phyloP scores from a whole-genome alignment of 2,113 vertebrate genomes.

The Girardinichthys multiradiatus region DNA sequence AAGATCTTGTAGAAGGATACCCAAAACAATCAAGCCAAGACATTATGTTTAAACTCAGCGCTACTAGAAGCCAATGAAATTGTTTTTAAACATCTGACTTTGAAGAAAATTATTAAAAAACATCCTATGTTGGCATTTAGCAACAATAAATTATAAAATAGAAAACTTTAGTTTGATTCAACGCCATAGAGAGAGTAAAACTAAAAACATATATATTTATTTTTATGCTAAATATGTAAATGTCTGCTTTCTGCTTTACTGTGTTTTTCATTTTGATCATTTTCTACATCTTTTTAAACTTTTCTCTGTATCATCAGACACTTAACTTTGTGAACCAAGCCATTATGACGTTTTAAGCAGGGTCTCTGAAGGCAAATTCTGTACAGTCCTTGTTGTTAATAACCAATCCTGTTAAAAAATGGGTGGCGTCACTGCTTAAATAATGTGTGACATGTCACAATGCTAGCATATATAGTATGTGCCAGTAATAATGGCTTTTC shows the following conservation, averaged over 20 bases:
- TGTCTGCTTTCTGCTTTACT: not conserved
- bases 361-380: not conserved
- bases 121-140: too few relatives aligned
- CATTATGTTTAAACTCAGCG: too few relatives aligned
- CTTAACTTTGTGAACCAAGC: not conserved
- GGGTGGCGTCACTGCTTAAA: not conserved
- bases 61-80: too few relatives aligned
- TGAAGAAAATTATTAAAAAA: too few relatives aligned
- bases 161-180: too few relatives aligned
- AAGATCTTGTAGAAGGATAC: too few relatives aligned
- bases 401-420: not conserved
- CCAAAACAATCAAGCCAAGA: too few relatives aligned
- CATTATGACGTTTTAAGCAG: not conserved
- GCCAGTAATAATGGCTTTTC: not conserved
- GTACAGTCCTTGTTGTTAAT: not conserved
- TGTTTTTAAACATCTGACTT: too few relatives aligned
- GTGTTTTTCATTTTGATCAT: not conserved
- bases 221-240: too few relatives aligned
- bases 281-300: not conserved
- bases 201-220: too few relatives aligned
- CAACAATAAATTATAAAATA: too few relatives aligned
- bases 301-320: not conserved
- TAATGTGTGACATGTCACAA: not conserved
- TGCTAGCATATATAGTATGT: not conserved
- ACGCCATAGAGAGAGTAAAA: too few relatives aligned